Evolutionary conservation across 2,888 invertebrate genomes (phyloP), one percentile per base, ranked within the genome.

Genomic region (Phengaris alcon): DNA sequence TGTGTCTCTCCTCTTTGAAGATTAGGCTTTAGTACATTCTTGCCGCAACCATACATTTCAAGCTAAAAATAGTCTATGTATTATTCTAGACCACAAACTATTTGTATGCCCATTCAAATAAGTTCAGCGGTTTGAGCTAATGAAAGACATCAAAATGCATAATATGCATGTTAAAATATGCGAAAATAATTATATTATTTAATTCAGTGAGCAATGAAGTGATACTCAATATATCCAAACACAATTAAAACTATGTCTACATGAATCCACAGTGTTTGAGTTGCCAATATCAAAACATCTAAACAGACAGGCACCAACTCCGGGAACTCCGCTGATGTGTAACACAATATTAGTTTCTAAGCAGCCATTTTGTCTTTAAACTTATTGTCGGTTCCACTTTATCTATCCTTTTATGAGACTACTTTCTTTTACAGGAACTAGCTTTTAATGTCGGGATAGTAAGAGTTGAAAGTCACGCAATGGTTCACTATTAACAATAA

Each of bases 341-440:
- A 70, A 51, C 48, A 70, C 48, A 70, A 70, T 70, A 70, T 70
- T 70, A 70, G 70, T 70, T 70, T 15, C 70, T 51, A 22, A 70
- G 64, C 64, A 44, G 64, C 64, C 64, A 64, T 64, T 64, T 64
- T 64, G 64, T 64, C 64, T 64, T 64, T 64, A 64, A 64, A 44
- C 64, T 44, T 64, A 64, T 64, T 64, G 64, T 64, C 64, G 35
- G 64, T 64, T 64, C 64, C 64, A 64, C 64, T 64, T 64, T 64
- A 64, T 64, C 64, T 64, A 64, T 44, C 59, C 59, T 22, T 22
- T 22, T 22, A 64, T 64, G 12, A 64, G 64, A 35, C 35, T 44
- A 13, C 59, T 64, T 55, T n/a, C 13, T 55, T 64, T 64, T 13
- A 64, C 13, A 64, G 64, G 52, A 52, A 52, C 10, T 64, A 35